phyloP scores from a whole-genome alignment of 2,113 vertebrate species.

The Centropus bengalensis region DNA sequence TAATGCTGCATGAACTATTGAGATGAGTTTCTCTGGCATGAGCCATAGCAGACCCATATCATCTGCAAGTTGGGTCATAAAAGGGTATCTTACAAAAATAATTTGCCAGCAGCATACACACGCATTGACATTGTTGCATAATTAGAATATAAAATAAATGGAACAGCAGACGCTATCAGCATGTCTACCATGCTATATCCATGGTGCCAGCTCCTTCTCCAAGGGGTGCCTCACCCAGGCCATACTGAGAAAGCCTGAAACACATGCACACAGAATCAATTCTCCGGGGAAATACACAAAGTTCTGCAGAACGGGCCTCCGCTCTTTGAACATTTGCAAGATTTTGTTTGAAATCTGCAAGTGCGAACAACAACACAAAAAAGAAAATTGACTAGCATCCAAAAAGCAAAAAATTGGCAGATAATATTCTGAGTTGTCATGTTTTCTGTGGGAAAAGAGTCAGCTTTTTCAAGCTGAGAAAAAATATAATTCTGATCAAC shows the following conservation, averaged over 20 bases:
- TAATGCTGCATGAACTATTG: not conserved
- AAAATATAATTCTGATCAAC: not conserved
- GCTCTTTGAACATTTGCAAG: conserved; percentile 9
- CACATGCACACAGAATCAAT: not conserved
- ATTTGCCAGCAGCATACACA: conserved; percentile 5
- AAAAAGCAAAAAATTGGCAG: not conserved
- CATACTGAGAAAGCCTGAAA: not conserved
- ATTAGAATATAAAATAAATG: conserved; percentile 25
- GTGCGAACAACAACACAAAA: conserved; percentile 29
- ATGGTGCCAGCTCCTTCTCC: not conserved
- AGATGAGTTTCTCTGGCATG: not conserved
- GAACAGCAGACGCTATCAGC: not conserved
- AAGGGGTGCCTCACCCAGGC: not conserved
- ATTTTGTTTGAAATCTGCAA: conserved; percentile 26
- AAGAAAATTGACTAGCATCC: conserved; percentile 26
- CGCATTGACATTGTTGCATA: not conserved
- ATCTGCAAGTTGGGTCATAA: not conserved
- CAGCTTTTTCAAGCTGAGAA: conserved; percentile 2
- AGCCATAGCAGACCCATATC: not conserved
- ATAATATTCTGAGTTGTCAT: conserved; percentile 51
- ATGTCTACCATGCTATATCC: conserved; percentile 15
- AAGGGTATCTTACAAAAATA: not conserved
- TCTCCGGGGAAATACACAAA: not conserved
- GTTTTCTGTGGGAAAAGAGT: conserved; percentile 34
- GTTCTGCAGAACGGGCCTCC: conserved; percentile 7